These are phyloP conservation scores for Pelosia muscerda DNA, from an alignment of 2,888 invertebrate genomes.

Conservation along the genomic window DNA sequence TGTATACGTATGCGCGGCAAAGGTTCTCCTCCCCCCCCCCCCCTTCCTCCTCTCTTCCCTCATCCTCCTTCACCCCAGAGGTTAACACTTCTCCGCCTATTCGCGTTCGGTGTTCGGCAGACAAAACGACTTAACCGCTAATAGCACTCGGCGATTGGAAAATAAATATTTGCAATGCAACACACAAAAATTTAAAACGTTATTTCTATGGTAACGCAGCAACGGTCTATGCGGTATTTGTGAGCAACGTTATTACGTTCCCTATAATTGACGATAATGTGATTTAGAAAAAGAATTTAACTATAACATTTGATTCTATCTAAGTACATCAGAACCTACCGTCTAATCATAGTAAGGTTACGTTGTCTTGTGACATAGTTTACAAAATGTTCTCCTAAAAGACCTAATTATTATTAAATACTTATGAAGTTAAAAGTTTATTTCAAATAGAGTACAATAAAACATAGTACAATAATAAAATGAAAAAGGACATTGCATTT, in stretches of 20 bases:
- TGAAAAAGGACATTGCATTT: not conserved
- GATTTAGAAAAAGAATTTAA: constrained; percentile 21
- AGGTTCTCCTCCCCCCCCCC: constrained; percentile 46
- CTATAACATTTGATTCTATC: constrained; percentile 15
- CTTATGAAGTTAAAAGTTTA: not conserved
- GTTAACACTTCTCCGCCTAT: constrained; percentile 41
- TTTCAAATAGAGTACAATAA: not conserved
- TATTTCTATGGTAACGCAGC: constrained; percentile 53
- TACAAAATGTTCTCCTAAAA: constrained; percentile 15
- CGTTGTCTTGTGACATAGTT: constrained; percentile 39
- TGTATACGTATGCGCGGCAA: constrained; percentile 69
- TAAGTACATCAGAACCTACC: constrained; percentile 9
- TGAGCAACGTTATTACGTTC: constrained; percentile 19
- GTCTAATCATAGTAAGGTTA: constrained; percentile 24
- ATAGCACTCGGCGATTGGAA: constrained; percentile 33
- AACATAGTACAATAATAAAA: not conserved
- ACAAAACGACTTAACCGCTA: constrained; percentile 55
- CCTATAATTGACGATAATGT: constrained; percentile 31
- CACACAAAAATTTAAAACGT: constrained; percentile 33
- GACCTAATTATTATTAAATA: not conserved
- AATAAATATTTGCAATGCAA: constrained; percentile 43
- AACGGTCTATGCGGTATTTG: constrained; percentile 47
- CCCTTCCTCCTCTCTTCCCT: constrained; percentile 22
- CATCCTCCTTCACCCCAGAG: constrained; percentile 23
- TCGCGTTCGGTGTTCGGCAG: constrained; percentile 24